Evolutionary conservation across 2,113 vertebrate species (phyloP).

Genomic region (rat (Rattus norvegicus)): GRCr8 NC_086039.1:43194001-43194500

Average conservation of each 20-base stretch:
- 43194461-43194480: not conserved
- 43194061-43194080: not conserved
- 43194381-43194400: not conserved
- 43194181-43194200: not conserved
- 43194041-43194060: not conserved
- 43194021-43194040: slow-evolving; percentile 17
- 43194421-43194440: not conserved
- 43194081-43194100: not conserved
- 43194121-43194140: not conserved
- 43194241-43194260: not conserved
- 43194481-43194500: not conserved
- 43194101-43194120: slow-evolving; percentile 9
- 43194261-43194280: not conserved
- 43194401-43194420: not conserved
- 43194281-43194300: slow-evolving; percentile 15
- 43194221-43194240: not conserved
- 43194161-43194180: not conserved
- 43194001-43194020: not conserved
- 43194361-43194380: not conserved
- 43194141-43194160: slow-evolving; percentile 3
- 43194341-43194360: not conserved
- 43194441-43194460: not conserved
- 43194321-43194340: not conserved
- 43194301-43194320: not conserved
- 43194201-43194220: not conserved